phyloP scores from a whole-genome alignment of 1,140 invertebrate species.

The Mycetomoellerius zeteki region DNA sequence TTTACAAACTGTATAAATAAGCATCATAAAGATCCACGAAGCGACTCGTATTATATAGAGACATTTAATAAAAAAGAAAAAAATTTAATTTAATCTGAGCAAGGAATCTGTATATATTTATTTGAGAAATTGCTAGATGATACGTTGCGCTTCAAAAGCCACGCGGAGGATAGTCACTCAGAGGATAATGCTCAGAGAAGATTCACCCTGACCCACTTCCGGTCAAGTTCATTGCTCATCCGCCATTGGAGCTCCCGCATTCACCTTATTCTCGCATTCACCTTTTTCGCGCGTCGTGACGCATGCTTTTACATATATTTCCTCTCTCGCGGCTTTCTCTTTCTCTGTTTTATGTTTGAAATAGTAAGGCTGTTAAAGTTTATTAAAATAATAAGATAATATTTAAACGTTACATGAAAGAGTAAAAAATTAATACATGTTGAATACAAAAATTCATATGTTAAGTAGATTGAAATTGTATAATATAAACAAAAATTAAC shows the following conservation, averaged over 20 bases:
- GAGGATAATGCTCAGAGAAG: constrained; percentile 66
- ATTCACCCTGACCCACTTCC: constrained; percentile 83
- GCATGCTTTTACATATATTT: constrained; percentile 41
- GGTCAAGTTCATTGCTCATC: constrained; percentile 85
- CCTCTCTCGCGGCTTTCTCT: constrained; percentile 36
- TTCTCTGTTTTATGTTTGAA: background rate
- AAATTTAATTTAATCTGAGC: background rate
- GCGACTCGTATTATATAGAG: background rate
- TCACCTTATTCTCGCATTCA: constrained; percentile 52
- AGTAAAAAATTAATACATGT: background rate
- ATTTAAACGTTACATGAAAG: constrained; percentile 1
- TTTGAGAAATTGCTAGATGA: background rate
- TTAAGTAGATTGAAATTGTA: background rate
- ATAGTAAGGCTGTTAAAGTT: background rate
- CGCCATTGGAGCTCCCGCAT: constrained; percentile 62
- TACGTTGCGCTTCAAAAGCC: constrained; percentile 54
- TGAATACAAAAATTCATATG: background rate
- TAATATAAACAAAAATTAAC: background rate
- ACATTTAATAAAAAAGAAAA: background rate
- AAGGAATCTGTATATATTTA: background rate
- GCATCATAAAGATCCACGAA: background rate
- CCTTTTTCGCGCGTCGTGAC: constrained; percentile 43
- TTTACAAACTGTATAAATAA: background rate
- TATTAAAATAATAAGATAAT: background rate
- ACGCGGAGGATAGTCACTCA: constrained; percentile 48